These are phyloP conservation scores for Perca flavescens DNA, from an alignment of 2,113 vertebrate genomes.

Conservation along the genomic window DNA sequence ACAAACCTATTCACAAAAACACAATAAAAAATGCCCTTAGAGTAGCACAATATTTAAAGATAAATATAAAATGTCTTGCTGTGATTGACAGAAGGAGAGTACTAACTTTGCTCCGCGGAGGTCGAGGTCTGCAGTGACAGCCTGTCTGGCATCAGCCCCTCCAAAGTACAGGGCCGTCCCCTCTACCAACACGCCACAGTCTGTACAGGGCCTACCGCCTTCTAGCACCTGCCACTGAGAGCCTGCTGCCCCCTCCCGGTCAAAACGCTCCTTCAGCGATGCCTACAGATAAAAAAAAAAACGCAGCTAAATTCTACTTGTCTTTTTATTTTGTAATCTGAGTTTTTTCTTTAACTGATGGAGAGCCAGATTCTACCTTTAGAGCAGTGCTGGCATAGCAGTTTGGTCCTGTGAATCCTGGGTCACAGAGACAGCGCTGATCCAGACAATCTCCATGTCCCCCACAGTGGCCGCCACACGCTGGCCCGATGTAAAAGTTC, in stretches of 20 bases:
- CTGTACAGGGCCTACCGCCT: slow-evolving; percentile 92
- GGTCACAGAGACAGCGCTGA: slow-evolving; percentile 94
- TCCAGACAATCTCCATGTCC: slow-evolving; percentile 97
- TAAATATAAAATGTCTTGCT: not conserved
- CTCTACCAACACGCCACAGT: slow-evolving; percentile 95
- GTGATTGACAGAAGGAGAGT: not conserved
- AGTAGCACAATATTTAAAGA: not conserved
- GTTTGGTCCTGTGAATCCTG: slow-evolving; percentile 92
- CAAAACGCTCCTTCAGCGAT: slow-evolving; percentile 97
- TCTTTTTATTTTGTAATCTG: not conserved
- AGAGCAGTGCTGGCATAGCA: slow-evolving; percentile 92
- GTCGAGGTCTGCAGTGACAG: slow-evolving; percentile 94
- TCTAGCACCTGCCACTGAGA: slow-evolving; percentile 95
- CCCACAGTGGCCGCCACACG: slow-evolving; percentile 91
- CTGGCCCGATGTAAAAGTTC: slow-evolving; percentile 97
- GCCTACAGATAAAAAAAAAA: slow-evolving; percentile 79
- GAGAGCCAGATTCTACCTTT: slow-evolving; percentile 83
- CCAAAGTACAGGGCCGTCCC: slow-evolving; percentile 94
- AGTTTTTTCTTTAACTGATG: not conserved
- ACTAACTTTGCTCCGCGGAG: slow-evolving; percentile 96
- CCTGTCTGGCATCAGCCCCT: slow-evolving; percentile 92
- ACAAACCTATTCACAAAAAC: slow-evolving; percentile 88
- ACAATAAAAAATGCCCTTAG: not conserved
- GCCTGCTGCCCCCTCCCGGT: slow-evolving; percentile 92
- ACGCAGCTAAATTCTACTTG: not conserved